phyloP scores from a whole-genome alignment of 2,113 vertebrate species.

The Ciconia boyciana region DNA sequence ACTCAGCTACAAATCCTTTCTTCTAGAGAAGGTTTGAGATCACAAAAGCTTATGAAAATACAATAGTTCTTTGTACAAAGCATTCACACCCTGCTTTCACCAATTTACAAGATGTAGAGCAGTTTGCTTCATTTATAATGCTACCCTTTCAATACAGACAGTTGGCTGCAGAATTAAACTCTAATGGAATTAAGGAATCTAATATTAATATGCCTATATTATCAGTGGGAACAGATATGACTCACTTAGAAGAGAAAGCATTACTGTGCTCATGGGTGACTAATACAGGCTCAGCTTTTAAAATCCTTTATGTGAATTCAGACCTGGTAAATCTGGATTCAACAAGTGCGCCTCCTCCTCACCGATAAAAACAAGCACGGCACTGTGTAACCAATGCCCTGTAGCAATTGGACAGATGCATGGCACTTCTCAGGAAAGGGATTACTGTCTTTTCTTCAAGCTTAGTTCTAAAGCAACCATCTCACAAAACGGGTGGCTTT shows the following conservation, averaged over 20 bases:
- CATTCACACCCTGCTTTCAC: background rate
- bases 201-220: background rate
- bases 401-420: background rate
- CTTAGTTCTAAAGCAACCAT: background rate
- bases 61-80: background rate
- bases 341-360: background rate
- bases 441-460: conserved; percentile 3
- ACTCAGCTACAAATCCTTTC: background rate
- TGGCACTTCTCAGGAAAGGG: background rate
- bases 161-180: conserved; percentile 9
- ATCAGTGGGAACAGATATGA: background rate
- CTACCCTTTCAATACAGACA: background rate
- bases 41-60: background rate
- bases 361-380: background rate
- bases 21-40: background rate
- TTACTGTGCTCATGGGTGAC: background rate
- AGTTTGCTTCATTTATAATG: background rate
- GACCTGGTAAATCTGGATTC: conserved; percentile 21
- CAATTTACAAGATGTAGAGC: background rate
- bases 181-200: background rate
- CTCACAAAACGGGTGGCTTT: background rate
- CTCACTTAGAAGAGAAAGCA: conserved; percentile 21
- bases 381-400: background rate
- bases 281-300: conserved; percentile 23
- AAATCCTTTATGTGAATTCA: background rate